These are phyloP conservation scores for Bovichtus diacanthus DNA, from an alignment of 2,797 vertebrate species.

Conservation along the genomic window DNA sequence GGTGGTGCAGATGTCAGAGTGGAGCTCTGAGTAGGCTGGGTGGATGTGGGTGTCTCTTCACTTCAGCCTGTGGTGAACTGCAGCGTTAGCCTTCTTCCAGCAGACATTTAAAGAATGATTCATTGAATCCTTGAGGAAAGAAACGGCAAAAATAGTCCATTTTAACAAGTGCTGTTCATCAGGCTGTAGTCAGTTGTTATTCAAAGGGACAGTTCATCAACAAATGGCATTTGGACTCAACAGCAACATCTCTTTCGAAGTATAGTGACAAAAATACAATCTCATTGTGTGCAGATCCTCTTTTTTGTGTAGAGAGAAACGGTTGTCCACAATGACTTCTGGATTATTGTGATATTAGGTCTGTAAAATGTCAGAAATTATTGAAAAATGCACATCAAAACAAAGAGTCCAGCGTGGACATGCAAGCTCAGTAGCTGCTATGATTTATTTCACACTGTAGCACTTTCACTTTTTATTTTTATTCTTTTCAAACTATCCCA, in stretches of 20 bases:
- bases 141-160: neutral
- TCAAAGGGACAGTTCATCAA: constrained; percentile 17
- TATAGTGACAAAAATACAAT: neutral
- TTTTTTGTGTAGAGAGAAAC: neutral
- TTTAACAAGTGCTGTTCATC: neutral
- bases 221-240: neutral
- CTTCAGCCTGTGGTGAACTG: constrained; percentile 5
- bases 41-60: neutral
- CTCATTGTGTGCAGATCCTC: neutral
- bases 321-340: neutral
- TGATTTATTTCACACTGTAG: neutral
- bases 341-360: neutral
- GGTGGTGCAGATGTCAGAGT: constrained; percentile 48
- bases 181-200: neutral
- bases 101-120: constrained; percentile 29
- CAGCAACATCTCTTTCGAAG: neutral
- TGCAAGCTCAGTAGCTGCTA: neutral
- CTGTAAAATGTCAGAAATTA: neutral
- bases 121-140: constrained; percentile 1
- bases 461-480: neutral
- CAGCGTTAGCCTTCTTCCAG: neutral
- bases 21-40: constrained; percentile 7
- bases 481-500: neutral
- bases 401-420: neutral
- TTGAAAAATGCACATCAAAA: neutral